Evolutionary conservation across 2,113 vertebrate genomes (phyloP), one percentile per base, ranked within the genome.

Genomic region (Eptatretus burgeri): DNA sequence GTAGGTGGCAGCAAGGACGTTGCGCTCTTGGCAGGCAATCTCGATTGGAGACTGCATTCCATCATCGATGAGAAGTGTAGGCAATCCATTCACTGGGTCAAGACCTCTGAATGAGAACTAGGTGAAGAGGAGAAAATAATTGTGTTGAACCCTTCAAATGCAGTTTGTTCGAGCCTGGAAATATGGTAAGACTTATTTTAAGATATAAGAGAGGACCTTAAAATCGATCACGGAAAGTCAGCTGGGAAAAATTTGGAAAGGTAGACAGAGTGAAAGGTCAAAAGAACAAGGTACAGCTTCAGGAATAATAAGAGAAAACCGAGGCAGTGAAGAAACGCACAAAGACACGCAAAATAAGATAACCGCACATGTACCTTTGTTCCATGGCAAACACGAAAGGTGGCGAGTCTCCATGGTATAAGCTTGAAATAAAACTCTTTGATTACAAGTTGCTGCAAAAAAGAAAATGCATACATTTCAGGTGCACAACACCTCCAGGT

Each of bases 351-450:
- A 41, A 41, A 41, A 41, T 5, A 41, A 41, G 27, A 7, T 7
- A 41, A 41, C 27, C 3, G 27, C 27, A 41, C 50, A 70, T 75
- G 74, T 71, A 94, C 91, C 78, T 95, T 98, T n/a, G 91, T 98
- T 72, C 91, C 91, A 65, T 88, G 91, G 70, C 91, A 98, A 1
- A 98, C 91, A 71, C 91, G 78, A 71, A 93, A 98, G 66, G 89
- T 98, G 67, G 83, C 94, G 74, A 95, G 86, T 66, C 87, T 84
- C 91, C 91, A 95, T 1, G 89, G 91, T 75, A 98, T 93, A 69
- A 98, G 93, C 75, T 93, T 91, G 80, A 98, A 75, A 73, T 98
- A 98, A 75, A 94, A 98, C 66, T 98, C 91, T 74, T 98, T 98
- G 69, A 98, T 83, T n/a, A 87, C 94, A 68, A 98, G 80, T 89